Evolutionary conservation across 2,888 invertebrate species (phyloP).

Genomic region (Zygothrica quintamaculata): DNA sequence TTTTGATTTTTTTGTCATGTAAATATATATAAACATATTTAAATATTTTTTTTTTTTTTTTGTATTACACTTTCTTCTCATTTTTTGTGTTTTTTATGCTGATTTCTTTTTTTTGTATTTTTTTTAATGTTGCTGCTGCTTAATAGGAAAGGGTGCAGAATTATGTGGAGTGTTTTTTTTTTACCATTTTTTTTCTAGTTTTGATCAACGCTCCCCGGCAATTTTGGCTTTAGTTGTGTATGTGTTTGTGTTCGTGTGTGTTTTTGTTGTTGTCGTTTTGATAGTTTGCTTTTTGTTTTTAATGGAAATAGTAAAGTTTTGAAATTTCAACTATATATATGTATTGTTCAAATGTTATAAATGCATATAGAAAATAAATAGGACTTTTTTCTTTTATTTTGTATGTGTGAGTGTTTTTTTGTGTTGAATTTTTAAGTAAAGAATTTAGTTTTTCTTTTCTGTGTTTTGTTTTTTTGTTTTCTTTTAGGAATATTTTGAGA

Average conservation of each 20-base stretch:
- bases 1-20: constrained; percentile 26
- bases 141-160: constrained; percentile 73
- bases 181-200: constrained; percentile 24
- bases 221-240: constrained; percentile 68
- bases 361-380: constrained; percentile 81
- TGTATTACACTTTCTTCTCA: too few relatives aligned
- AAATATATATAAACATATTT: constrained; percentile 26
- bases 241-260: constrained; percentile 11
- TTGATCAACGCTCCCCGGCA: constrained; percentile 69
- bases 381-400: constrained; percentile 59
- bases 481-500: constrained; percentile 74
- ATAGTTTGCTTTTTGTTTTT: constrained; percentile 9
- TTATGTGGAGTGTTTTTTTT: constrained; percentile 51
- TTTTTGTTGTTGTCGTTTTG: constrained; percentile 11
- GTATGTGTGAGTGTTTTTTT: too few relatives aligned
- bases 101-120: constrained; percentile 20
- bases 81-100: constrained; percentile 59
- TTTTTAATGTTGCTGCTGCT: constrained; percentile 58
- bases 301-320: constrained; percentile 80
- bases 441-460: too few relatives aligned
- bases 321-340: constrained; percentile 62
- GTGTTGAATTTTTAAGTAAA: constrained; percentile 41
- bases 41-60: constrained; percentile 32
- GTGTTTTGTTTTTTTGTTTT: too few relatives aligned
- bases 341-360: constrained; percentile 68